Percentiles rank a stretch among this genome's conserved stretches.
Conservation (phyloP, 2,888 invertebrate genomes). For the Drosophila setosimentum region DNA sequence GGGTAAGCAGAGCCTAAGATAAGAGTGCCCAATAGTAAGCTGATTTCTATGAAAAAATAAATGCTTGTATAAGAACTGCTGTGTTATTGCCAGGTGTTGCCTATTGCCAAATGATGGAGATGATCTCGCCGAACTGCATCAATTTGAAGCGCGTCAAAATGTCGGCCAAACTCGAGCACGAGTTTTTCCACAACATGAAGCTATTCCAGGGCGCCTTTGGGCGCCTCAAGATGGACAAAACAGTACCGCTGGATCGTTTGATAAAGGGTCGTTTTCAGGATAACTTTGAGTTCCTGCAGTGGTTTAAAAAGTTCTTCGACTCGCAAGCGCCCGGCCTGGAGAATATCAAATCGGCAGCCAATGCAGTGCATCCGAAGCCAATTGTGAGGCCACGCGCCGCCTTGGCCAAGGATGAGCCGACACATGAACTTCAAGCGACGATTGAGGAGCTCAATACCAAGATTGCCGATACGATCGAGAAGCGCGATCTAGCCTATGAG, state of each 20-base stretch:
- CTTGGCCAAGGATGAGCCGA: slow-evolving; percentile 27
- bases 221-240: slow-evolving; percentile 97
- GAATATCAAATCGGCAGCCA: slow-evolving; percentile 61
- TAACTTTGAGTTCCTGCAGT: slow-evolving; percentile 99
- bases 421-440: slow-evolving; percentile 17
- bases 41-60: not conserved
- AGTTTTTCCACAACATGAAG: slow-evolving; percentile 99
- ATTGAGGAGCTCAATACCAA: slow-evolving; percentile 18
- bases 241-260: slow-evolving; percentile 86
- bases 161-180: slow-evolving; percentile 98
- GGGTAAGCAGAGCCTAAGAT: slow-evolving; percentile 66
- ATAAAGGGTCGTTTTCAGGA: slow-evolving; percentile 99
- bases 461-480: slow-evolving; percentile 8
- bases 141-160: slow-evolving; percentile 97
- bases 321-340: slow-evolving; percentile 97
- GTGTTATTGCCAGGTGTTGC: slow-evolving; percentile 91
- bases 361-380: slow-evolving; percentile 49
- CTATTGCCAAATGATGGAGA: slow-evolving; percentile 99
- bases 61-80: not conserved
- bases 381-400: slow-evolving; percentile 45
- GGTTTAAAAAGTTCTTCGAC: slow-evolving; percentile 99
- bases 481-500: slow-evolving; percentile 70
- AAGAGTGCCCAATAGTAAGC: not conserved
- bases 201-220: slow-evolving; percentile 97
- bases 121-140: slow-evolving; percentile 95